Evolutionary conservation across 2,888 invertebrate genomes (phyloP), one percentile per base, ranked within the genome.

Genomic region (Cosmia trapezina): DNA sequence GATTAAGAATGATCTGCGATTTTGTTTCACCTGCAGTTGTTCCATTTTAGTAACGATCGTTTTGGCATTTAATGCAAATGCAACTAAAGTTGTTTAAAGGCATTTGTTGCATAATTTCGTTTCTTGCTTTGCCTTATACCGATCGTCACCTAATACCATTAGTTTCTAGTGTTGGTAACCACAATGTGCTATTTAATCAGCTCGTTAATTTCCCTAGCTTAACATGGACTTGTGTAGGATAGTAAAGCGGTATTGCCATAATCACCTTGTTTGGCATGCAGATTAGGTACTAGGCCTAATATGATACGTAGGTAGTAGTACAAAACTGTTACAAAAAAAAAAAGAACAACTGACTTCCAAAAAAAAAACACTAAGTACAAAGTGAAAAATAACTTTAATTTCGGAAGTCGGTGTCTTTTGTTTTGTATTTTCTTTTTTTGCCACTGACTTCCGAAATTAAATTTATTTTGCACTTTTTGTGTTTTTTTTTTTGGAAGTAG

Each of bases 111-210:
- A 60, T 59, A 57, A 70, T 70, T 53, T 47, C 8, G 45, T 61
- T 61, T 45, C 77, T 64, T 59, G 69, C 19, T 45, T 81, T 61
- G 47, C 76, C 63, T 76, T 80, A 70, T 67, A 75, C 8, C 19
- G 63, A 54, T 75, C 62, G 62, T 80, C 80, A 80, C 75, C 53
- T 70, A 57, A 65, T 62, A 49, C 57, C 41, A 80, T 74, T 75
- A 57, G 56, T 75, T 78, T 41, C 56, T 41, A 62, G 28, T 43
- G 79, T 41, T 47, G 33, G 22, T 65, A 41, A 60, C 51, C 43
- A 54, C 33, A 56, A 49, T 69, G 51, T 67, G 37, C 57, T 61
- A 54, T 64, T 56, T 69, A 57, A 59, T 45, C 47, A 71, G 57
- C 28, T 68, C 65, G 53, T 64, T 28, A 60, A 80, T 68, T 76